phyloP scores from a whole-genome alignment of 2,888 invertebrate genomes.

The Griposia aprilina region DNA sequence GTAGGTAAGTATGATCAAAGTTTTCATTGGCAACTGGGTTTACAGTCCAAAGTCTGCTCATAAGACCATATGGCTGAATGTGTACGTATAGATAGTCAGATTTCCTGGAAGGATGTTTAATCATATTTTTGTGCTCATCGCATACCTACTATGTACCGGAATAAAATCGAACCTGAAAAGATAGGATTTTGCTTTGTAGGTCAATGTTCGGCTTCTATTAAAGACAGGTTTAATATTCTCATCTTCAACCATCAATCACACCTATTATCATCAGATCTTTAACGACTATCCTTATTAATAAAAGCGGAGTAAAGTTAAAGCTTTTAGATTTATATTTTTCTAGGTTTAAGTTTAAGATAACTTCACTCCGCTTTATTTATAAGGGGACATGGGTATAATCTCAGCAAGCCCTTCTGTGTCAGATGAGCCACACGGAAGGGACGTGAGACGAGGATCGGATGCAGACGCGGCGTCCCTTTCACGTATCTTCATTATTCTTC shows the following conservation, averaged over 20 bases:
- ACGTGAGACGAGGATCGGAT: neutral
- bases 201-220: neutral
- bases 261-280: neutral
- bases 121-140: constrained; percentile 15
- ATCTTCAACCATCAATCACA: neutral
- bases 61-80: neutral
- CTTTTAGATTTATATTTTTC: neutral
- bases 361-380: neutral
- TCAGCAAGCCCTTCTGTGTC: neutral
- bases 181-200: neutral
- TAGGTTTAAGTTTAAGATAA: neutral
- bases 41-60: constrained; percentile 13
- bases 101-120: constrained; percentile 27
- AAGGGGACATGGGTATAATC: neutral
- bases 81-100: constrained; percentile 2
- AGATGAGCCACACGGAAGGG: neutral
- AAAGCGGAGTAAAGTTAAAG: neutral
- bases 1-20: neutral
- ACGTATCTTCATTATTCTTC: neutral
- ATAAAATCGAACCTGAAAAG: neutral
- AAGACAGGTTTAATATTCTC: neutral
- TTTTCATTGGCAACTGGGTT: neutral
- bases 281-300: neutral
- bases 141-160: constrained; percentile 11
- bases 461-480: neutral